A percentile compares a stretch with the other conserved stretches of the same genome.
These are phyloP conservation scores for Scylla paramamosain DNA, from an alignment of 1,140 invertebrate species.

Conservation along the genomic window DNA sequence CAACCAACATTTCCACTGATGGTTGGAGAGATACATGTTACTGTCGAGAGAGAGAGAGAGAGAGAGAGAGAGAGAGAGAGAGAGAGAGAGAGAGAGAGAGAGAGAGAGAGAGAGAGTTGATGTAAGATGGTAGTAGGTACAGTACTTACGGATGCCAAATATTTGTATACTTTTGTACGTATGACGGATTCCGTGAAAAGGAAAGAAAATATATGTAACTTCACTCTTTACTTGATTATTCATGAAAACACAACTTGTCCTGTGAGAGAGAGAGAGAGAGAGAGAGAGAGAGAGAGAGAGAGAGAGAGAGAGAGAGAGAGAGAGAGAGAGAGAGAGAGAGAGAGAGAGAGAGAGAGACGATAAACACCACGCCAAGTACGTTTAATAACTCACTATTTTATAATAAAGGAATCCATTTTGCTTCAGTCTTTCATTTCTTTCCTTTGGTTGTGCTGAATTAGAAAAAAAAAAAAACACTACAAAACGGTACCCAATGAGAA, in stretches of 20 bases:
- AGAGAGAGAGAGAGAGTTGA: too few species aligned
- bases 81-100: too few species aligned
- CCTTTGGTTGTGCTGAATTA: background rate
- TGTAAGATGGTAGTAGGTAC: too few species aligned
- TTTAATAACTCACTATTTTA: background rate
- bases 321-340: constrained; percentile 52
- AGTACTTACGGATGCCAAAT: background rate
- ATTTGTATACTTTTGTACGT: background rate
- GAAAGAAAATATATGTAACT: too few species aligned
- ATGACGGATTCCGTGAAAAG: background rate
- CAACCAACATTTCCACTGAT: background rate
- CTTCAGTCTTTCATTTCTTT: background rate
- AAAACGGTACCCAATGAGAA: background rate
- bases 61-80: too few species aligned
- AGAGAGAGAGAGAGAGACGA: constrained; percentile 17
- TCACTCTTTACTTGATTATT: background rate
- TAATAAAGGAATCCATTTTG: constrained; percentile 6
- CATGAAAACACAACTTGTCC: background rate
- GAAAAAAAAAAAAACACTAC: background rate
- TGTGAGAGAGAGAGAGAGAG: background rate
- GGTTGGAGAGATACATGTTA: background rate
- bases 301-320: constrained; percentile 45
- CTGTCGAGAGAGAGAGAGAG: too few species aligned
- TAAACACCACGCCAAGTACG: background rate
- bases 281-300: constrained; percentile 52